A percentile compares a stretch with the other conserved stretches of the same genome.
phyloP scores from a whole-genome alignment of 2,888 invertebrate species.

The Phlogophora meticulosa region DNA sequence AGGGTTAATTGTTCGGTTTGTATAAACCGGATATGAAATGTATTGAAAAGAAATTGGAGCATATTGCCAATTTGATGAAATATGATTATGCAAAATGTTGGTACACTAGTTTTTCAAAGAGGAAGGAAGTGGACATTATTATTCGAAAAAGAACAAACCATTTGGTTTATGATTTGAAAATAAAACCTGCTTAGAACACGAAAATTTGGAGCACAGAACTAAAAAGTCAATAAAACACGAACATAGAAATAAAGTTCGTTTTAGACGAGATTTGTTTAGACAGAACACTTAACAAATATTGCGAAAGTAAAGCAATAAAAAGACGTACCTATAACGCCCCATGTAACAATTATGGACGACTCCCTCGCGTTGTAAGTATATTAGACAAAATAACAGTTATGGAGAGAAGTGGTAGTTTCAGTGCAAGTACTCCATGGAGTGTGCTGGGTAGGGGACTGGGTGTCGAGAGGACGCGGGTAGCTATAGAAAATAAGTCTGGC shows the following conservation, averaged over 20 bases:
- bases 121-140: neutral
- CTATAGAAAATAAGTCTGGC: neutral
- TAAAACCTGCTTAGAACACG: conserved; percentile 18
- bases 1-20: conserved; percentile 35
- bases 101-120: neutral
- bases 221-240: conserved; percentile 46
- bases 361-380: conserved; percentile 58
- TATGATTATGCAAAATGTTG: neutral
- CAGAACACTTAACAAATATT: conserved; percentile 64
- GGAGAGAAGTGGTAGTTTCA: conserved; percentile 46
- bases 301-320: conserved; percentile 75
- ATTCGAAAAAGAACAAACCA: neutral
- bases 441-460: conserved; percentile 17
- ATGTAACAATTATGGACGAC: conserved; percentile 77
- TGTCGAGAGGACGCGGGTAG: conserved; percentile 14
- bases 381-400: conserved; percentile 57
- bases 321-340: conserved; percentile 65
- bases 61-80: neutral
- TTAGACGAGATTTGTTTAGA: conserved; percentile 47
- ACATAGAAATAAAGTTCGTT: conserved; percentile 48
- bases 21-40: conserved; percentile 12
- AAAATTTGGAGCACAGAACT: conserved; percentile 20
- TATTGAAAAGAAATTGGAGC: conserved; percentile 14
- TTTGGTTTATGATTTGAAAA: neutral
- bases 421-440: conserved; percentile 50